Base-by-base conservation (phyloP, 2,797 vertebrate species). In the Coreius guichenoti region DNA sequence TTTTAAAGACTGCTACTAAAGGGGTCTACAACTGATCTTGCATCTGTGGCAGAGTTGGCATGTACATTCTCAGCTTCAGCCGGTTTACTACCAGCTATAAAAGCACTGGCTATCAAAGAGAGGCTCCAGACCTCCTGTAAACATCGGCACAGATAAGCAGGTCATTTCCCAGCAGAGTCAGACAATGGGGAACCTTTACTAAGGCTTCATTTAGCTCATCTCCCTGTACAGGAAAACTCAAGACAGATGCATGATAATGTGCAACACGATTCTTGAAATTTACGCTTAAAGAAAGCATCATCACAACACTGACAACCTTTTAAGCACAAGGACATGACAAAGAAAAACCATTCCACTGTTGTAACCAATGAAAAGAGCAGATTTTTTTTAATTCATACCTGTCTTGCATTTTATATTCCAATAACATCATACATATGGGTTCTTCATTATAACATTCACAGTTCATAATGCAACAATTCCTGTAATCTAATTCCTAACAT, bases 371-470 rank as follows among this genome's bases (percentile, higher is more conserved):
- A 63, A 69, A 70, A 75, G 39, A 81, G 72, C 49, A 33, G 8
- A 9, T 33, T 80, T 49, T 19, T 77, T 63, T 45, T 8, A 43
- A 77, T 78, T 78, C 63, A 21, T 78, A 31, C 58, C 26, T 2
- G n/a, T 68, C 74, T 69, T 77, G 33, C 33, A 69, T 85, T 82
- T 61, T 69, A 49, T 72, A 5, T 61, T 85, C 80, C 79, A 80
- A 68, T 80, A 58, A 47, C 73, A 77, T 67, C 74, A 78, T 69
- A 84, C 74, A 78, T 69, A 84, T 39, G 51, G 39, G 26, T 70
- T 79, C 83, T 89, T 86, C 79, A 87, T 87, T 75, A 80, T 67
- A 70, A 54, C 76, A 86, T 84, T 88, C 85, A 89, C 88, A 86
- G 86, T 87, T 82, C 39, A 74, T 51, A 77, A 68, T 33, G 51